These are phyloP conservation scores for Condylura cristata DNA, from an alignment of 2,113 vertebrate genomes.

Conservation along the genomic window DNA sequence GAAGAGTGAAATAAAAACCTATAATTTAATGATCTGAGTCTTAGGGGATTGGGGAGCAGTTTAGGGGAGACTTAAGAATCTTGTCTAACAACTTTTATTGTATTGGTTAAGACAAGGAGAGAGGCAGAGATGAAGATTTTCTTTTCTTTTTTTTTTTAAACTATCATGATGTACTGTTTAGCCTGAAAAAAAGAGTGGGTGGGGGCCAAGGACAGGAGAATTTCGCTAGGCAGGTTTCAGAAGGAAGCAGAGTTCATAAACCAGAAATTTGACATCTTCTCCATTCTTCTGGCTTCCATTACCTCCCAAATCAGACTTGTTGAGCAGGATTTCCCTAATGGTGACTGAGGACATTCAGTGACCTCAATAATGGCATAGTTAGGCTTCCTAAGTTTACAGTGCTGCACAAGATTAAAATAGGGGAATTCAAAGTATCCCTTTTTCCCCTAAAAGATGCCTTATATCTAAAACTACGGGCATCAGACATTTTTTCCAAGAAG, in stretches of 20 bases:
- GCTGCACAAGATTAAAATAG: constrained; percentile 46
- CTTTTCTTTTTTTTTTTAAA: not conserved
- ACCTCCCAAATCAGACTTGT: constrained; percentile 5
- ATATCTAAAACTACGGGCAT: constrained; percentile 31
- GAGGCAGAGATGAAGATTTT: not conserved
- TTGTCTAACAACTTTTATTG: not conserved
- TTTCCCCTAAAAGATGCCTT: constrained; percentile 2
- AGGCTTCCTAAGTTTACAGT: constrained; percentile 6
- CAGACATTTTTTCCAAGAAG: constrained; percentile 46
- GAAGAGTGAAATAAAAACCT: not conserved
- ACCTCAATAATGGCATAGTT: not conserved
- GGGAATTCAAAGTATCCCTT: constrained; percentile 34
- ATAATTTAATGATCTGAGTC: not conserved
- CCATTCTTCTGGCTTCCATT: not conserved
- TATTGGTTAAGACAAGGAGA: not conserved
- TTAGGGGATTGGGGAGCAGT: not conserved
- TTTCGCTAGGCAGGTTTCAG: not conserved
- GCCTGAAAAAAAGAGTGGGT: not conserved
- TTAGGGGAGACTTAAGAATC: constrained; percentile 42
- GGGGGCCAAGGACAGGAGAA: not conserved
- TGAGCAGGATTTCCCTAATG: not conserved
- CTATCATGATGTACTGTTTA: not conserved
- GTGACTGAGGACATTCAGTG: not conserved
- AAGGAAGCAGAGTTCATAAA: not conserved
- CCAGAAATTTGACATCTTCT: not conserved